Evolutionary conservation across 2,113 vertebrate species (phyloP).

Genomic region (Halichoeres trimaculatus): DNA sequence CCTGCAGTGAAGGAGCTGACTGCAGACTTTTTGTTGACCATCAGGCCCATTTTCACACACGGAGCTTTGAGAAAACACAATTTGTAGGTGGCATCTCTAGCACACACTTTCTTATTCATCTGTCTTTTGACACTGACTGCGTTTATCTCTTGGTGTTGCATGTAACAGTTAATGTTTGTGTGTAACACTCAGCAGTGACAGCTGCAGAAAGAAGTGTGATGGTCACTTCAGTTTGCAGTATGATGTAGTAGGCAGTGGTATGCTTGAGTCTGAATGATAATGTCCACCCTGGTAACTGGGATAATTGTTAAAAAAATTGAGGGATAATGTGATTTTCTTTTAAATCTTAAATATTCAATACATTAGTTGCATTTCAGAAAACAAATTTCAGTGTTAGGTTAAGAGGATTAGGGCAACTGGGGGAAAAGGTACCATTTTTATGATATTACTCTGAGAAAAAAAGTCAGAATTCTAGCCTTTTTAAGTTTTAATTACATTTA

Average conservation of each 20-base stretch:
- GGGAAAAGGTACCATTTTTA: too few species aligned
- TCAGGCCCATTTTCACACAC: conserved; percentile 32
- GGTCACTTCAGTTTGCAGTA: not conserved
- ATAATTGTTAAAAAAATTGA: too few species aligned
- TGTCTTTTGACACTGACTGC: not conserved
- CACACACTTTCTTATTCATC: not conserved
- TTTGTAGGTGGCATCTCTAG: not conserved
- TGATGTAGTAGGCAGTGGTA: conserved; percentile 9
- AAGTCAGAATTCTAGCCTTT: too few species aligned
- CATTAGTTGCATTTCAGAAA: too few species aligned
- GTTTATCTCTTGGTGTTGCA: not conserved
- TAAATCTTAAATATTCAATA: too few species aligned
- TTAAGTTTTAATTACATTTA: too few species aligned
- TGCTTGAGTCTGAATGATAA: not conserved
- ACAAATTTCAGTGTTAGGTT: too few species aligned
- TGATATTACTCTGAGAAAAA: too few species aligned
- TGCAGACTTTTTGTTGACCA: conserved; percentile 58
- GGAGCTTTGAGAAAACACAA: not conserved
- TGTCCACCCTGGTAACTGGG: too few species aligned
- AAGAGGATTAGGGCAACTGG: too few species aligned
- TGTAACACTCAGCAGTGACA: not conserved
- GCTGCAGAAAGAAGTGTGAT: conserved; percentile 22
- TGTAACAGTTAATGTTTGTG: conserved; percentile 2
- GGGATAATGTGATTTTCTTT: too few species aligned
- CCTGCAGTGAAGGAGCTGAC: conserved; percentile 48